Base-by-base conservation (phyloP, 1,140 invertebrate genomes). In the Ostrea denselamellosa region DNA sequence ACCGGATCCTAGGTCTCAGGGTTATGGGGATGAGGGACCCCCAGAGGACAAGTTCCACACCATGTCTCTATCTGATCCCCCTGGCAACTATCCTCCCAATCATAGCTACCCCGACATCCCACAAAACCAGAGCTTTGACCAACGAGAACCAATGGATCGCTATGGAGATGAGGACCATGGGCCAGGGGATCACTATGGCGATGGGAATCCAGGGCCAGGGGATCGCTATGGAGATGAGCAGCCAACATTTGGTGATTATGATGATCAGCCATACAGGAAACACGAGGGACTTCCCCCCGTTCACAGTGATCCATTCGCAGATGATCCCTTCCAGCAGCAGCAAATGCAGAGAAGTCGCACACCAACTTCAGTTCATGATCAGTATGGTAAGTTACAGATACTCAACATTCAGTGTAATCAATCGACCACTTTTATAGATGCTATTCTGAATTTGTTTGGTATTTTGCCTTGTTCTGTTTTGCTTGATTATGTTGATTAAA, bases 211-310 rank as follows among this genome's bases (percentile, higher is more conserved):
- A 0, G 86, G 86, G 25, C 89, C 85, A 71, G 86, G 86, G 77
- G 87, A 92, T 81, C 88, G 89, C 81, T 62, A 85, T 28, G 58
- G 65, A n/a, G 86, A 83, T 7, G 25, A 85, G n/a, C 82, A 22
- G 14, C 82, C 10, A 3, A 87, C 87, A 51, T 90, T 87, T 71
- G 86, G 87, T 84, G 87, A 92, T 81, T 89, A 90, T 62, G 71
- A 85, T 28, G 90, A 90, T 34, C 83, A 89, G 56, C 85, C 86
- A 2, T 89, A 89, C 34, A 89, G 88, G 44, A 87, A 89, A 87
- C 93, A 92, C 86, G 92, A 93, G 84, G 94, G 93, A 22, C 90
- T 94, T 56, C 93, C 93, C 52, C 92, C 90, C 25, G 91, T 93
- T 22, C 91, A 90, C 81, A 85, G 88, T 90, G 92, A 92, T 89